These are phyloP conservation scores for Acrocephalus arundinaceus DNA, from an alignment of 2,113 vertebrate genomes.

Conservation along the genomic window DNA sequence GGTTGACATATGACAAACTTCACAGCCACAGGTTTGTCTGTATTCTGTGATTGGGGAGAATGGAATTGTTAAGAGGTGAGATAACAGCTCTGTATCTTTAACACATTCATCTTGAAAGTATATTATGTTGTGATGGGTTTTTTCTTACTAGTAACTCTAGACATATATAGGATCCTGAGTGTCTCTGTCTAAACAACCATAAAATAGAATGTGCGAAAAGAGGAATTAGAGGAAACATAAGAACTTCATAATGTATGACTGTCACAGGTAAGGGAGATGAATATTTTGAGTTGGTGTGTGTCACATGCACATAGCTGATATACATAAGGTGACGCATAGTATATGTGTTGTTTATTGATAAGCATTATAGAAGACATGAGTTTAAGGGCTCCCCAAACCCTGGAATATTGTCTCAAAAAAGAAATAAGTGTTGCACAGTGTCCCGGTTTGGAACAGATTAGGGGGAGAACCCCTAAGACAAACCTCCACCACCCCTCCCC, in stretches of 20 bases:
- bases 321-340: not conserved
- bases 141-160: not conserved
- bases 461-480: no score
- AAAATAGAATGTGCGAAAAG: not conserved
- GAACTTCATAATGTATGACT: not conserved
- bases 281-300: not conserved
- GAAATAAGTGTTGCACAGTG: not conserved
- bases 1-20: not conserved
- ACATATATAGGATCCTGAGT: not conserved
- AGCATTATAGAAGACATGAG: not conserved
- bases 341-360: not conserved
- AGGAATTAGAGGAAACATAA: not conserved
- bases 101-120: not conserved
- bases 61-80: constrained; percentile 41
- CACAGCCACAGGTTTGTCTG: not conserved
- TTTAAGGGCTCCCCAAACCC: not conserved
- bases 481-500: no score
- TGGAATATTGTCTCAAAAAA: not conserved
- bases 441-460: no score
- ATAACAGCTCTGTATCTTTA: not conserved
- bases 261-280: not conserved
- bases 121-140: not conserved
- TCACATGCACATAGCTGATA: not conserved
- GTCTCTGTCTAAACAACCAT: not conserved
- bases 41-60: constrained; percentile 15